Percentiles rank a stretch among this genome's conserved stretches.
These are phyloP conservation scores for Allochrocebus solatus DNA, from an alignment of 2,797 vertebrate species.

Conservation along the genomic window DNA sequence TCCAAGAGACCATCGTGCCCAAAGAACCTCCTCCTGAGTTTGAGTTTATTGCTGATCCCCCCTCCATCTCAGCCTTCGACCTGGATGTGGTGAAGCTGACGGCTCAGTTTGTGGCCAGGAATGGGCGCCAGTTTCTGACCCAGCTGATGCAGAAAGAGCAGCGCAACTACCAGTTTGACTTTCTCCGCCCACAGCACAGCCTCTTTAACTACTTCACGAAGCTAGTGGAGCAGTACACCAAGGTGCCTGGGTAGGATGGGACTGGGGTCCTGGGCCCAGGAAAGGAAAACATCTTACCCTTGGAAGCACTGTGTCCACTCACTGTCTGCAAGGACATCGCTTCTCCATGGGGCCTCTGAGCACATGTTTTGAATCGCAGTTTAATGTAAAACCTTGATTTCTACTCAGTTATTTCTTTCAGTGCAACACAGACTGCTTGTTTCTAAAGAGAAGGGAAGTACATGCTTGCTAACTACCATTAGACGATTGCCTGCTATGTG, in stretches of 20 bases:
- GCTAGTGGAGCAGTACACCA: conserved; percentile 98
- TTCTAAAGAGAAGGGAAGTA: neutral
- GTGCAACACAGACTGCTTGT: neutral
- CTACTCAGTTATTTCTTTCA: neutral
- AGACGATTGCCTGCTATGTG: neutral
- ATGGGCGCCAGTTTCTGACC: conserved; percentile 97
- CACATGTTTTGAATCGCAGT: neutral
- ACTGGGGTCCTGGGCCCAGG: neutral
- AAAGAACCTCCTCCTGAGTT: conserved; percentile 98
- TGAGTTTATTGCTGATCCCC: conserved; percentile 98
- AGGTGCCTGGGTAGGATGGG: conserved; percentile 85
- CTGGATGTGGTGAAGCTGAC: conserved; percentile 98
- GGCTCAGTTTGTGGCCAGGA: conserved; percentile 97
- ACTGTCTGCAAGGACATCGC: fast-evolving
- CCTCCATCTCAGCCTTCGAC: conserved; percentile 98
- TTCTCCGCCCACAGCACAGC: conserved; percentile 97
- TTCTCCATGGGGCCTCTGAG: neutral
- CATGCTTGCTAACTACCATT: neutral
- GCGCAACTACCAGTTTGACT: conserved; percentile 99
- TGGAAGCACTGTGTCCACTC: neutral
- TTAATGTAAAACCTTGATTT: conserved; percentile 9
- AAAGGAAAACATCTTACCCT: neutral
- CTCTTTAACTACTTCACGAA: conserved; percentile 99
- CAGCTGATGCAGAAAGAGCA: conserved; percentile 99
- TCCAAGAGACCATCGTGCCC: conserved; percentile 94